Evolutionary conservation across 2,797 vertebrate genomes (phyloP).

Genomic region (Alectoris magna): DNA sequence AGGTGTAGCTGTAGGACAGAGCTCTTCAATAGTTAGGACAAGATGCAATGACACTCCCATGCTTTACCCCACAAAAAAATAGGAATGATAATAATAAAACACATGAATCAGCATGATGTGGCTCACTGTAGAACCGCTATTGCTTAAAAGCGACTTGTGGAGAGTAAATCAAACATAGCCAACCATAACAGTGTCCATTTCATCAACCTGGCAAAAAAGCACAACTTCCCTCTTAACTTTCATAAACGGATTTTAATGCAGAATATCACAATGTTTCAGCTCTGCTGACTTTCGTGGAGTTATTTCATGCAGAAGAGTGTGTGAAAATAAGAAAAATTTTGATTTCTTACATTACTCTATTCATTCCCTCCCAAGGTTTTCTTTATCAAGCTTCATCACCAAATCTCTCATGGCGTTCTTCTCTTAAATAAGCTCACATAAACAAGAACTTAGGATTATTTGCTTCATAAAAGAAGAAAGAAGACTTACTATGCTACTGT

Average conservation of each 20-base stretch:
- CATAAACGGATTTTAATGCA: not conserved
- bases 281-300: not conserved
- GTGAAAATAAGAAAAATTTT: not conserved
- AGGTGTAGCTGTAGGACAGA: not conserved
- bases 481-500: not conserved
- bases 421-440: not conserved
- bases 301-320: not conserved
- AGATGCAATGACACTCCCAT: not conserved
- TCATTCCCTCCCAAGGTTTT: not conserved
- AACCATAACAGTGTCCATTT: not conserved
- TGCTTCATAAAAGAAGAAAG: not conserved
- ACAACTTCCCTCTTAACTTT: not conserved
- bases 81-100: not conserved
- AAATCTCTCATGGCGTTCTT: not conserved
- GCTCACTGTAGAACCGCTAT: not conserved
- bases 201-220: not conserved
- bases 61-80: accelerated
- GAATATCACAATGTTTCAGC: not conserved
- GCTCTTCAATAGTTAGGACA: not conserved
- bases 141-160: not conserved
- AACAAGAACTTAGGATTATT: not conserved
- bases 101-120: not conserved
- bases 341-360: not conserved
- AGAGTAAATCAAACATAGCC: not conserved
- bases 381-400: not conserved